Conservation (phyloP, 2,113 vertebrate genomes). For the Paradisaea rubra region DNA sequence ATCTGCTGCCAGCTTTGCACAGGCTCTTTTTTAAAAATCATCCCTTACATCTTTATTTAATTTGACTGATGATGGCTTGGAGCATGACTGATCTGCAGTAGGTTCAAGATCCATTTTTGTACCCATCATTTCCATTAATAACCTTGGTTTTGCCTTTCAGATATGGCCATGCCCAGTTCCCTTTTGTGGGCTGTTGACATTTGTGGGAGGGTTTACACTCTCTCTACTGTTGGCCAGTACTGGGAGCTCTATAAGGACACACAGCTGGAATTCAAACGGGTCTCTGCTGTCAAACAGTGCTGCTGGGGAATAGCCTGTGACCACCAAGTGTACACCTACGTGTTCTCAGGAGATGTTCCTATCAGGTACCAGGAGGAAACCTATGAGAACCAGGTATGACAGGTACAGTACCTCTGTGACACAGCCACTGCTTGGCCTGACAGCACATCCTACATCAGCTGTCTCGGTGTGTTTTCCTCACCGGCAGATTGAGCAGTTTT, state of each 20-base stretch:
- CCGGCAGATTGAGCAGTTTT: background rate
- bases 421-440: background rate
- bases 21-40: background rate
- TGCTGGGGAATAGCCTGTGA: conserved; percentile 96
- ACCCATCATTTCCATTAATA: background rate
- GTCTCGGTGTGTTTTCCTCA: background rate
- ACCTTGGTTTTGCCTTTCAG: background rate
- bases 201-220: conserved; percentile 86
- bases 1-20: background rate
- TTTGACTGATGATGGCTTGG: background rate
- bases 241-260: conserved; percentile 88
- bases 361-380: conserved; percentile 90
- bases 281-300: conserved; percentile 82
- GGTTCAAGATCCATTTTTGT: background rate
- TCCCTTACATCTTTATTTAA: background rate
- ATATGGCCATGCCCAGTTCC: conserved; percentile 79
- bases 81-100: background rate
- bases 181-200: conserved; percentile 92
- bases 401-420: background rate
- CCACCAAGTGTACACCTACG: conserved; percentile 85
- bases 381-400: conserved; percentile 91
- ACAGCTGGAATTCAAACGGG: conserved; percentile 88
- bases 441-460: background rate
- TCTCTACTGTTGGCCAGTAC: conserved; percentile 86
- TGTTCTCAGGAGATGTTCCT: conserved; percentile 85